phyloP scores from a whole-genome alignment of 2,888 invertebrate genomes.

The Caenorhabditis afra region DNA sequence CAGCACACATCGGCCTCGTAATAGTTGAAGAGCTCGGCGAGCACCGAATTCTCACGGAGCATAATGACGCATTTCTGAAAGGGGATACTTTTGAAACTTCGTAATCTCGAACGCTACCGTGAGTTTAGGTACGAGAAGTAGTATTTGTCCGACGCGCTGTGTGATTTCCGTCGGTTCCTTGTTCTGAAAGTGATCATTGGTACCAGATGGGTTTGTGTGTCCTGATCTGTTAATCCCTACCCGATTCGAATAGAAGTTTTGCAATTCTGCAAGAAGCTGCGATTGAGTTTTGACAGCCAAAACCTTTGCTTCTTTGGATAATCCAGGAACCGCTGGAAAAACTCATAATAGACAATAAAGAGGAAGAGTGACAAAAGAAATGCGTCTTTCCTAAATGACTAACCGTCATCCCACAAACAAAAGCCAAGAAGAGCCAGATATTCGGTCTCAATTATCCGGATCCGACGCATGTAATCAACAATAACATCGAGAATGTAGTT shows the following conservation, averaged over 20 bases:
- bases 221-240: constrained; percentile 14
- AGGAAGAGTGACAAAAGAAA: not conserved
- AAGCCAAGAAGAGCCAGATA: constrained; percentile 74
- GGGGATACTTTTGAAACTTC: not conserved
- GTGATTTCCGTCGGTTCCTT: constrained; percentile 66
- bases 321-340: constrained; percentile 66
- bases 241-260: constrained; percentile 67
- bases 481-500: constrained; percentile 75
- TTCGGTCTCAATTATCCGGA: constrained; percentile 72
- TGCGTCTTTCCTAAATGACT: constrained; percentile 8
- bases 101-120: too few relatives aligned
- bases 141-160: constrained; percentile 70
- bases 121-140: constrained; percentile 76
- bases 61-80: constrained; percentile 72
- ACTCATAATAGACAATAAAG: too few relatives aligned
- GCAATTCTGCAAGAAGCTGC: constrained; percentile 72
- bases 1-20: constrained; percentile 75
- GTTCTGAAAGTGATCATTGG: constrained; percentile 44
- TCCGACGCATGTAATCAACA: constrained; percentile 75
- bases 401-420: constrained; percentile 78
- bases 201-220: constrained; percentile 4
- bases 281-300: constrained; percentile 70
- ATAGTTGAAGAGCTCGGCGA: constrained; percentile 76
- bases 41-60: constrained; percentile 74
- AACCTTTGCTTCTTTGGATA: constrained; percentile 65